Evolutionary conservation across 2,113 vertebrate genomes (phyloP).

Genomic region (Lichenostomus cassidix): DNA sequence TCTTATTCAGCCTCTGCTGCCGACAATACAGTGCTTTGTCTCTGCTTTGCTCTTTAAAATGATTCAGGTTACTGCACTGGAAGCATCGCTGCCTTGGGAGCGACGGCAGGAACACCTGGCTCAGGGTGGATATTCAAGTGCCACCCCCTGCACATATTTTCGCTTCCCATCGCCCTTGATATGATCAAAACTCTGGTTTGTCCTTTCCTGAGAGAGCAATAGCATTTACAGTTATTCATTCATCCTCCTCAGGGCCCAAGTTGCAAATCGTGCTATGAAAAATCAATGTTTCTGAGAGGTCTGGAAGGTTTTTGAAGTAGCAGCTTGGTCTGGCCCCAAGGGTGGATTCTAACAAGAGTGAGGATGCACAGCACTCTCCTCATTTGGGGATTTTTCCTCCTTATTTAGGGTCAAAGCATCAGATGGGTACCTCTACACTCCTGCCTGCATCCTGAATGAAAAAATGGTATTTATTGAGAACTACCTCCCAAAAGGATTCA

Average conservation of each 20-base stretch:
- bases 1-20: constrained; percentile 52
- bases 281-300: neutral
- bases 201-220: neutral
- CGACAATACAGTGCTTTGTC: constrained; percentile 68
- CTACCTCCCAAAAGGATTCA: neutral
- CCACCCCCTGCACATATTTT: neutral
- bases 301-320: neutral
- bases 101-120: neutral
- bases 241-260: neutral
- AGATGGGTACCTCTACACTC: neutral
- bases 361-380: neutral
- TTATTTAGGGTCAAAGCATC: neutral
- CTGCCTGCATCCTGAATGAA: neutral
- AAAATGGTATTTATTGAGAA: neutral
- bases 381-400: no score
- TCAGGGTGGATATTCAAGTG: neutral
- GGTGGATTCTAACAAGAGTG: neutral
- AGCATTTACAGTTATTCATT: neutral
- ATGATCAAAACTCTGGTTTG: neutral
- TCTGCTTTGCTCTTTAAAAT: neutral
- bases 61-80: constrained; percentile 43
- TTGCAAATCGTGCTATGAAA: accelerated
- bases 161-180: neutral
- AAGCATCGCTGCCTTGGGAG: neutral
- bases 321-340: neutral